A percentile compares a stretch with the other conserved stretches of the same genome.
Evolutionary conservation across 2,797 vertebrate genomes (phyloP).

Genomic region (Ataeniobius toweri): DNA sequence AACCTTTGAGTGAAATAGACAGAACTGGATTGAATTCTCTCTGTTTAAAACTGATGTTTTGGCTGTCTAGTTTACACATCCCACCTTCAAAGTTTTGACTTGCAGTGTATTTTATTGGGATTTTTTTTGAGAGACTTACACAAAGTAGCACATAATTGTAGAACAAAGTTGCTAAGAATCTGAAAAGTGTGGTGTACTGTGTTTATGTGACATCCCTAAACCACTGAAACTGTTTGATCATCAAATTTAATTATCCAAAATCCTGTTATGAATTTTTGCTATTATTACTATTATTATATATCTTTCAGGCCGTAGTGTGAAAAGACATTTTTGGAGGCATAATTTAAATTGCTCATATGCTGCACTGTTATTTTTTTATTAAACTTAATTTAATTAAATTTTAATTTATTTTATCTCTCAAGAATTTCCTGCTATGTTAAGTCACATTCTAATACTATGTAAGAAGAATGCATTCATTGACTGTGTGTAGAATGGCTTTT

Average conservation of each 20-base stretch:
- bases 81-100: neutral
- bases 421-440: neutral
- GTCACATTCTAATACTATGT: neutral
- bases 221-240: neutral
- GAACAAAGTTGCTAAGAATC: neutral
- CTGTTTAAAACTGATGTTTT: neutral
- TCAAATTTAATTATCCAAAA: neutral
- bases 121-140: neutral
- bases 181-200: neutral
- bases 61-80: neutral
- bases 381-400: neutral
- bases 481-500: neutral
- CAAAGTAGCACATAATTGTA: neutral
- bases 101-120: neutral
- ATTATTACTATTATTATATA: neutral
- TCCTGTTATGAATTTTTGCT: neutral
- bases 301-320: neutral
- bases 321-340: too few relatives aligned
- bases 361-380: neutral
- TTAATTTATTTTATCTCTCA: neutral
- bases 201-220: neutral
- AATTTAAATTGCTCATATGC: too few relatives aligned
- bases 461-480: neutral
- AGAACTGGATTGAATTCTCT: neutral
- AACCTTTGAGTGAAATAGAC: neutral